phyloP scores from a whole-genome alignment of 2,113 vertebrate species.

The Zapus hudsonius region DNA sequence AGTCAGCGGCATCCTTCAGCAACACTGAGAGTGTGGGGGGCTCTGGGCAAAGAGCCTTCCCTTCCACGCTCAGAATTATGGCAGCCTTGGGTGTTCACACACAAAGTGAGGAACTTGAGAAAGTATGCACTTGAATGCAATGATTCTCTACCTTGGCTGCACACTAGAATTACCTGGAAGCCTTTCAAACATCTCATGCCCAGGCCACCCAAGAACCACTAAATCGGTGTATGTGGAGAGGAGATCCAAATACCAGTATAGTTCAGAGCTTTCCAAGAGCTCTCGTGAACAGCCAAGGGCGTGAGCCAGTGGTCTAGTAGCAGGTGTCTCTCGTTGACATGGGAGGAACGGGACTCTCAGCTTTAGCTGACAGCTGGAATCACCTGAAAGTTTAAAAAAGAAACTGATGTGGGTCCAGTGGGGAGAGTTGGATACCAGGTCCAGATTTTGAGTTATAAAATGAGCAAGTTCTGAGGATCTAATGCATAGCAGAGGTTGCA shows the following conservation, averaged over 20 bases:
- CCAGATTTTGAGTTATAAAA: not conserved
- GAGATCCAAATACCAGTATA: not conserved
- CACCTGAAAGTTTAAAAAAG: not conserved
- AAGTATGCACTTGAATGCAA: not conserved
- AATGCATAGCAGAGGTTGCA: not conserved
- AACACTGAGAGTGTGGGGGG: not conserved
- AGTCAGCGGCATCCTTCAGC: constrained; percentile 11
- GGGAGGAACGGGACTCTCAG: not conserved
- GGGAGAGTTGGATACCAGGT: not conserved
- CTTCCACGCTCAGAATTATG: not conserved
- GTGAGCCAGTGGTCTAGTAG: not conserved
- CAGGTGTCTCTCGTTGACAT: not conserved
- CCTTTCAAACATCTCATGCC: not conserved
- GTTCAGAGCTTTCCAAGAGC: not conserved
- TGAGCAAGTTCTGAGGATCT: not conserved
- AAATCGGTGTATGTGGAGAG: not conserved
- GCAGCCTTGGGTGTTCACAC: not conserved
- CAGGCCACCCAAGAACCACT: not conserved
- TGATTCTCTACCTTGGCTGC: not conserved
- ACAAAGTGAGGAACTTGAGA: not conserved
- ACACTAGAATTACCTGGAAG: not conserved
- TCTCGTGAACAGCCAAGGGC: not conserved
- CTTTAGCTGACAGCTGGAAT: not conserved
- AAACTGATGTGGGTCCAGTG: not conserved
- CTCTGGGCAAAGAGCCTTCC: not conserved